Evolutionary conservation across 2,113 vertebrate genomes (phyloP), one percentile per base, ranked within the genome.

Genomic region (Pseudorectes ferrugineus): DNA sequence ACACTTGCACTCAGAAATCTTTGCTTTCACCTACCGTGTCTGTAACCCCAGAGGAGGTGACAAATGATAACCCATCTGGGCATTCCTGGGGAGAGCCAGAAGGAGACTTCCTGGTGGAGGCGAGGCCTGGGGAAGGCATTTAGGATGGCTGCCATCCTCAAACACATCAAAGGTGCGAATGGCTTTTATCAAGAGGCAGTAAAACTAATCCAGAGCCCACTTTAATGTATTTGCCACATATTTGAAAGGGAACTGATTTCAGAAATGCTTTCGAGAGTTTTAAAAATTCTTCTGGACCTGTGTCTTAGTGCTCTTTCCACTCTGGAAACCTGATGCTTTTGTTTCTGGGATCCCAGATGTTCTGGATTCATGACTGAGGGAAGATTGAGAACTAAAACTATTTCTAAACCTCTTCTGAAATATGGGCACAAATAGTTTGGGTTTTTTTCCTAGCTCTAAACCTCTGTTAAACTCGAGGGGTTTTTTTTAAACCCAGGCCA

Each of bases 181-280:
- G 94, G 92, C 88, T 94, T 96, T 93, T 94, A 93, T 95, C 90
- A 92, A 78, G 90, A 85, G 51, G 82, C 95, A 94, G 73, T 94
- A 94, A 92, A 95, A 96, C 92, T 85, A 96, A 97, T 95, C 78
- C 85, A 80, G 87, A 94, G 40, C 76, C 85, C 67, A 61, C 82
- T 90, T 96, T 55, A 92, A 92, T 86, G 72, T 90, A 67, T 95
- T 93, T 93, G 92, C 92, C 88, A 80, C 82, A 48, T 90, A 94
- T 94, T 96, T 96, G 62, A 93, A 93, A 86, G 51, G 46, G 75
- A 95, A 49, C 28, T 55, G 88, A 89, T 89, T 95, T 93, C 91
- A 97, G 86, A 94, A 96, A 85, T 42, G 57, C 85, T 95, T 95
- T 92, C 0, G 28, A 88, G 88, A 93, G 90, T 92, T 97, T 94